Conservation (phyloP, 2,888 invertebrate species). For the Spodoptera picta region DNA sequence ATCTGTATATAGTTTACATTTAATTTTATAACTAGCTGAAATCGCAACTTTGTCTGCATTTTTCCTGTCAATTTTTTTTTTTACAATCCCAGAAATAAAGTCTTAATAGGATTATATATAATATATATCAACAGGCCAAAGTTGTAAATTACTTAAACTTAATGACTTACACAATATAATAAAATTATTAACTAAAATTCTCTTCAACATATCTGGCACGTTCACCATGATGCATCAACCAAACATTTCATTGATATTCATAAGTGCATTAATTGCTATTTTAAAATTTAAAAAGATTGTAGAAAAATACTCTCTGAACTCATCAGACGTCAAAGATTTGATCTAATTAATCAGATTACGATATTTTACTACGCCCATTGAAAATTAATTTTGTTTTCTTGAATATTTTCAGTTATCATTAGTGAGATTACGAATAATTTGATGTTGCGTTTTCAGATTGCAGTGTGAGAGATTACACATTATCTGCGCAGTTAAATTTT, state of each 20-base stretch:
- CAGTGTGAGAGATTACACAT: conserved; percentile 14
- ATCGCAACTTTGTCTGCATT: no score
- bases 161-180: conserved; percentile 89
- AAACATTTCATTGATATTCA: conserved; percentile 84
- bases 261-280: conserved; percentile 83
- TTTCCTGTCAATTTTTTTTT: conserved; percentile 74
- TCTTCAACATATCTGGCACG: conserved; percentile 88
- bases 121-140: conserved; percentile 88
- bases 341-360: conserved; percentile 77
- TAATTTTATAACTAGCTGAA: no score
- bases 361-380: conserved; percentile 75
- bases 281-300: conserved; percentile 85
- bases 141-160: conserved; percentile 89
- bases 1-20: no score
- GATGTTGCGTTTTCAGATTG: conserved; percentile 40
- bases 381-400: conserved; percentile 62
- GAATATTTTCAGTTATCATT: conserved; percentile 75
- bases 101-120: conserved; percentile 88
- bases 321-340: conserved; percentile 79
- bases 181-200: conserved; percentile 89
- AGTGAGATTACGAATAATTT: conserved; percentile 76
- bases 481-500: conserved; percentile 17
- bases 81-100: conserved; percentile 89
- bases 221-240: conserved; percentile 85
- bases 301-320: conserved; percentile 88